Percentiles rank a stretch among this genome's conserved stretches.
Evolutionary conservation across 2,888 invertebrate species (phyloP).

Genomic region (Artemia sp.): DNA sequence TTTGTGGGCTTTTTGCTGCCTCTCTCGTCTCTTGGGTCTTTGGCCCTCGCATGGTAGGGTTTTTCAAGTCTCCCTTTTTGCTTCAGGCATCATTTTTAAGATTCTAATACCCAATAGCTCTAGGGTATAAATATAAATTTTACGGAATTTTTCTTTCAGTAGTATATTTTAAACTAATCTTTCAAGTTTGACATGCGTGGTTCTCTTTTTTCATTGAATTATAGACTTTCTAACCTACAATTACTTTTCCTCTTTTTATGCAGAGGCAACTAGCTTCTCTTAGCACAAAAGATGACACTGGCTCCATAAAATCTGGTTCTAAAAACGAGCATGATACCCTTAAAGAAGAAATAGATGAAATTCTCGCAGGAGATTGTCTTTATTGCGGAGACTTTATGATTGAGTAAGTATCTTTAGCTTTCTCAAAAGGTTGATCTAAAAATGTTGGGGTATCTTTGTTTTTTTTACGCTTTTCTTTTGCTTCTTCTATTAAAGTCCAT

Average conservation of each 20-base stretch:
- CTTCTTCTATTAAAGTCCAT: no score
- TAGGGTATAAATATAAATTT: not conserved
- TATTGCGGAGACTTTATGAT: slow-evolving; percentile 88
- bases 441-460: no score
- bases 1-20: no score
- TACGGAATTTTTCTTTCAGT: not conserved
- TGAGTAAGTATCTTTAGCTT: slow-evolving; percentile 33
- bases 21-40: no score
- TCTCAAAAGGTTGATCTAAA: slow-evolving; percentile 17
- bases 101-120: not conserved
- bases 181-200: not conserved
- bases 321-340: slow-evolving; percentile 45
- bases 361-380: slow-evolving; percentile 75
- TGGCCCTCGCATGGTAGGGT: no score
- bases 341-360: slow-evolving; percentile 66
- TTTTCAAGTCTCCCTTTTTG: no score
- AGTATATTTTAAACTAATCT: not conserved
- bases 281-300: slow-evolving; percentile 36
- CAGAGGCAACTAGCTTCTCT: slow-evolving; percentile 44
- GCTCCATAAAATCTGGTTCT: slow-evolving; percentile 33
- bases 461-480: no score
- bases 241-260: slow-evolving; percentile 27
- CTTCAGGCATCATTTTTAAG: no score
- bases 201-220: no score
- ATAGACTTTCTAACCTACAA: no score